Evolutionary conservation across 2,797 vertebrate species (phyloP), one percentile per base, ranked within the genome.

Genomic region (Thamnophis elegans): DNA sequence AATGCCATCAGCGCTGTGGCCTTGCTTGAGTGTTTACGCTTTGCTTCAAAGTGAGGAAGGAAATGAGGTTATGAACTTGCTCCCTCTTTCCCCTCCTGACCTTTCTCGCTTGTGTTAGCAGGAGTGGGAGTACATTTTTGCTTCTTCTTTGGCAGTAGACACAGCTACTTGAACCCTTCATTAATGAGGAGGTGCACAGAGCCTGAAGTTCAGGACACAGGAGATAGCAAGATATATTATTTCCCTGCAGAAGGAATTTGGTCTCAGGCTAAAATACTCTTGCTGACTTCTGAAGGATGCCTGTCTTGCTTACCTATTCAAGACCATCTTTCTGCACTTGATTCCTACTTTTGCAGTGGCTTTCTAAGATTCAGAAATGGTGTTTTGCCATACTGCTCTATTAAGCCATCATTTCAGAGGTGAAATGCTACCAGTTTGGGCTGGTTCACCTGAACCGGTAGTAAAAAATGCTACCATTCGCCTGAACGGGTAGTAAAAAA

Each of bases 31-130:
- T 13, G 60, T 87, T 92, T 92, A 92, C 25, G 60, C 51, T 54
- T 56, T 90, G 88, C 92, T 92, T 60, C 18, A 11, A 54, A n/a
- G 59, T 65, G 53, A 92, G 82, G 82, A 92, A 90, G 82, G 92
- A 92, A 92, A 73, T 1, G 32, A 90, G 92, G 92, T 92, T 68
- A 87, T 90, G 88, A 92, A 87, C 88, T 90, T 90, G 92, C 36
- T 90, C 88, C 36, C 20, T 92, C 59, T 56, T 36, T 58, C 36
- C 60, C 88, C 47, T 90, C 59, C 58, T 92, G 92, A 90, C 92
- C 92, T 92, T 42, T 92, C 78, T 56, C 25, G 92, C 92, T 58
- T 90, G 14, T 47, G 78, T 60, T 59, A 82, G 58, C 59, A 22
- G 9, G 32, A 55, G 92, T 5, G 18, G 88, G 89, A 58, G 88